Evolutionary conservation across 2,113 vertebrate species (phyloP).

Genomic region (Mormyrus lacerda): DNA sequence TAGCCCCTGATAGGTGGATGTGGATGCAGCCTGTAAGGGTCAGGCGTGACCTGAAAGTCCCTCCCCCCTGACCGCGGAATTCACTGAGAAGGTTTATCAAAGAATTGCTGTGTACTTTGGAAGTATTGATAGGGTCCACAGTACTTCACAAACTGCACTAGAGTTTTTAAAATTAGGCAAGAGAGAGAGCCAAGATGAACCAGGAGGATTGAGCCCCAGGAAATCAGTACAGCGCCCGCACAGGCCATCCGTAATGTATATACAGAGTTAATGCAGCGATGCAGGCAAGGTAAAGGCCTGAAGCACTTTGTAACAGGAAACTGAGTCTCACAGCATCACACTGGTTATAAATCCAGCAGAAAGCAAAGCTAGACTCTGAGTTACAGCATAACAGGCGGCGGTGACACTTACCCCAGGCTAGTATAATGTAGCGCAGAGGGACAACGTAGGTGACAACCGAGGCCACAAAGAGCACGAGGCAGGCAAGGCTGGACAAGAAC

Average conservation of each 20-base stretch:
- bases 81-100: slow-evolving; percentile 56
- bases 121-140: slow-evolving; percentile 51
- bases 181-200: slow-evolving; percentile 53
- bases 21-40: slow-evolving; percentile 53
- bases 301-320: background rate
- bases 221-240: slow-evolving; percentile 52
- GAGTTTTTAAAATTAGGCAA: slow-evolving; percentile 51
- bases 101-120: slow-evolving; percentile 52
- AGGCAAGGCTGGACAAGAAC: slow-evolving; percentile 78
- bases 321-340: background rate
- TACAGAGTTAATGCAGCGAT: background rate
- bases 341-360: background rate
- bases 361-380: background rate
- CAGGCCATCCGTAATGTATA: slow-evolving; percentile 25
- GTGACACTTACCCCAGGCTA: slow-evolving; percentile 85
- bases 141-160: background rate
- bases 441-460: slow-evolving; percentile 71
- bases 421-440: slow-evolving; percentile 82
- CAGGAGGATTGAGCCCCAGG: slow-evolving; percentile 53
- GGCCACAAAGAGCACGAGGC: slow-evolving; percentile 63
- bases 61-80: slow-evolving; percentile 56
- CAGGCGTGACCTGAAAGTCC: slow-evolving; percentile 60
- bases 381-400: too few relatives aligned
- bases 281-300: background rate
- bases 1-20: slow-evolving; percentile 36